Base-by-base conservation (phyloP, 2,888 invertebrate species). In the Pyrrhia umbra region DNA sequence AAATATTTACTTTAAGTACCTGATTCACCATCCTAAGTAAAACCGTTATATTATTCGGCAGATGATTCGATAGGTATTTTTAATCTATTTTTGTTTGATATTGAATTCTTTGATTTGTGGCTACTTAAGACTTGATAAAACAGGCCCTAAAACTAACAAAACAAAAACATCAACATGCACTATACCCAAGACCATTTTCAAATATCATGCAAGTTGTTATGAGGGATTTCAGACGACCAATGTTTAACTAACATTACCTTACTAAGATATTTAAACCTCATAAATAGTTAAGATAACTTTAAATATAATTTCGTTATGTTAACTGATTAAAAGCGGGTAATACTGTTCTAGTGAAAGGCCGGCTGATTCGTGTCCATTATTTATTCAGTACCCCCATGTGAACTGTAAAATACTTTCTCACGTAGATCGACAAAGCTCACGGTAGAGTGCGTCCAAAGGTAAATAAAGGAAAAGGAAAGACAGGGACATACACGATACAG, bases 141-240 rank as follows among this genome's bases (percentile, higher is more conserved):
- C 34, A 34, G 34, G 13, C 27, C 9, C 34, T n/a, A 1, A n/a
- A 21, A 21, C 15, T 37, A 50, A 57, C 18, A 43, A 65, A 56
- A 63, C 21, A 50, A 58, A 49, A 54, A 69, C 73, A 68, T 52
- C 16, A 30, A 57, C 69, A 74, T 70, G 69, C 69, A 59, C 20
- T 34, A 8, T 49, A 25, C 25, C 73, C 23, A 39, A 27, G 27
- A 61, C 18, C 10, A 0, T 30, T 49, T 57, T 15, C 10, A 43
- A 34, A 49, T 43, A 34, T 13, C 69, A 68, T 74, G 69, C 68
- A 50, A 4, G 2, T 25, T 27, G 6, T 52, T 52, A 16, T 39
- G 39, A 34, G 21, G 34, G 34, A 5, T 34, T 34, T 4, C n/a
- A n/a, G 5, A n/a, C n/a, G n/a, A 34, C 3, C n/a, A 34, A n/a